phyloP scores from a whole-genome alignment of 2,113 vertebrate genomes.

The Oreochromis aureus region DNA sequence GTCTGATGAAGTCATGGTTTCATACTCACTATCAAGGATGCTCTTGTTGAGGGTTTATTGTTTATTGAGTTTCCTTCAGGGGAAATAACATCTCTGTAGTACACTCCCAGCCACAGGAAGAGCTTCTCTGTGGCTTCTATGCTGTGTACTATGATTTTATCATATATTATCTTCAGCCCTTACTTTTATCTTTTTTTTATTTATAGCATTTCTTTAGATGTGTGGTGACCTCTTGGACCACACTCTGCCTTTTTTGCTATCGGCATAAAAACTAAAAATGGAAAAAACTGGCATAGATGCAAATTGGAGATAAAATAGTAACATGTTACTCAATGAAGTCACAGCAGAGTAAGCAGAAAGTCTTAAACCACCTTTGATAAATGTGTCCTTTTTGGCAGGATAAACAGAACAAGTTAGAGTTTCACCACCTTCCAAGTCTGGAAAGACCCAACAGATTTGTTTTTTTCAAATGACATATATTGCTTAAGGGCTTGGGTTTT shows the following conservation, averaged over 20 bases:
- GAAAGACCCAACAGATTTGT: neutral
- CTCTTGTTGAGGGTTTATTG: neutral
- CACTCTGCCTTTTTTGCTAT: neutral
- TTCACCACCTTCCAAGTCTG: neutral
- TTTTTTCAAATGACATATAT: neutral
- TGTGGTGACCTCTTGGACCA: neutral
- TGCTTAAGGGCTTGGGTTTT: fast-evolving
- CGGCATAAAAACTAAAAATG: neutral
- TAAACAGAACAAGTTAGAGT: neutral
- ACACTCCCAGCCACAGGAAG: neutral
- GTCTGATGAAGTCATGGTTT: neutral
- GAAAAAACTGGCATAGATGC: neutral
- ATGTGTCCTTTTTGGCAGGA: neutral
- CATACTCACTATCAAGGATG: neutral
- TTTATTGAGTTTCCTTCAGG: neutral
- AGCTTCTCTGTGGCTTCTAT: neutral
- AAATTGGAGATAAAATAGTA: neutral
- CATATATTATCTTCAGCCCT: neutral
- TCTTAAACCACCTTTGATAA: neutral
- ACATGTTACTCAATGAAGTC: neutral
- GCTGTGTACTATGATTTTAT: neutral
- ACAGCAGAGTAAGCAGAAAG: neutral
- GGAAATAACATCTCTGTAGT: neutral
- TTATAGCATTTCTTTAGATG: neutral
- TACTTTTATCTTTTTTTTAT: neutral